Percentiles rank a stretch among this genome's conserved stretches.
phyloP scores from a whole-genome alignment of 2,113 vertebrate genomes.

The Myotis yumanensis region DNA sequence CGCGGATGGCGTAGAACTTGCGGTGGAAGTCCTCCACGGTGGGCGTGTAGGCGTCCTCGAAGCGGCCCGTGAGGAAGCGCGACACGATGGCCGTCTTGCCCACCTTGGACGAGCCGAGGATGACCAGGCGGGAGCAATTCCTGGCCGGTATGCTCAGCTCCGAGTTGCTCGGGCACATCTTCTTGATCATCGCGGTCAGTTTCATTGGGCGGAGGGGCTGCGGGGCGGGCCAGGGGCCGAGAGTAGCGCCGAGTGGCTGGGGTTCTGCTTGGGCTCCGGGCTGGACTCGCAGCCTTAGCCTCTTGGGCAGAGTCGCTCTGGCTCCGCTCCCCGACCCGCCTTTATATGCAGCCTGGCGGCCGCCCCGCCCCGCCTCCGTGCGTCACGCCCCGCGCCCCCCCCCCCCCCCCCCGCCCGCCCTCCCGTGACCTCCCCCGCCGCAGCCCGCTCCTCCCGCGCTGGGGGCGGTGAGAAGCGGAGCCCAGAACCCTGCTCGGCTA shows the following conservation, averaged over 20 bases:
- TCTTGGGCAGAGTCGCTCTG: fast-evolving
- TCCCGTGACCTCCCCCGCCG: neutral
- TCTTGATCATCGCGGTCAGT: slow-evolving; percentile 94
- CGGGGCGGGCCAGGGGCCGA: slow-evolving; percentile 49
- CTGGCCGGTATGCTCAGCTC: slow-evolving; percentile 95
- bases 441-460: neutral
- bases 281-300: fast-evolving
- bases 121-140: slow-evolving; percentile 98
- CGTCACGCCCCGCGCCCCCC: slow-evolving; percentile 73
- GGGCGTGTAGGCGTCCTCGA: slow-evolving; percentile 97
- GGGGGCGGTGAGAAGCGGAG: neutral
- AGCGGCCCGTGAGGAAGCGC: slow-evolving; percentile 94
- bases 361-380: slow-evolving; percentile 61
- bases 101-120: slow-evolving; percentile 98
- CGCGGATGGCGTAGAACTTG: slow-evolving; percentile 98
- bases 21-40: slow-evolving; percentile 99
- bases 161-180: slow-evolving; percentile 92
- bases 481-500: fast-evolving
- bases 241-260: neutral
- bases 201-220: slow-evolving; percentile 78
- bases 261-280: neutral
- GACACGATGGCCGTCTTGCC: slow-evolving; percentile 98
- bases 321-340: neutral
- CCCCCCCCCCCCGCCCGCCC: slow-evolving; percentile 48
- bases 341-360: slow-evolving; percentile 69